Percentiles rank a stretch among this genome's conserved stretches.
Conservation (phyloP, 2,888 invertebrate species). For the Strigamia crassipes region DNA sequence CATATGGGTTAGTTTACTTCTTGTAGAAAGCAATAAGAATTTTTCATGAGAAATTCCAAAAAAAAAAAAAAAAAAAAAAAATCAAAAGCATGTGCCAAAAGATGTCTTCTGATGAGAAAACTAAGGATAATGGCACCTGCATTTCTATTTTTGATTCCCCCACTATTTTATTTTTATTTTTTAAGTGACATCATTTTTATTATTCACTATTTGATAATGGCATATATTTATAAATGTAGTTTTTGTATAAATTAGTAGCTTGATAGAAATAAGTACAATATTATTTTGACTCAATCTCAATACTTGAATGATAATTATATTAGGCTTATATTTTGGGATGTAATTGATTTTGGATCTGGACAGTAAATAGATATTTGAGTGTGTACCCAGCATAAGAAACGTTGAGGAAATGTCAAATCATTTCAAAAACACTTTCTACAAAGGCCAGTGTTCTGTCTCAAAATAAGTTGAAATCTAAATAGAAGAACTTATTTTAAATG, state of each 20-base stretch:
- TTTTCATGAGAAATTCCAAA: neutral
- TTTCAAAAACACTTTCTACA: slow-evolving; percentile 37
- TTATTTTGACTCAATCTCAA: slow-evolving; percentile 15
- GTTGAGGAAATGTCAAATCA: slow-evolving; percentile 39
- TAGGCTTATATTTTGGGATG: slow-evolving; percentile 40
- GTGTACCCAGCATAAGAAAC: slow-evolving; percentile 40
- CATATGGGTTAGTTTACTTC: no score
- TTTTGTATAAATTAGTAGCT: slow-evolving; percentile 40
- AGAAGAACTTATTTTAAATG: slow-evolving; percentile 2
- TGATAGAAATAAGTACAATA: neutral
- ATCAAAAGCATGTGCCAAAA: slow-evolving; percentile 30
- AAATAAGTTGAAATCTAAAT: slow-evolving; percentile 36
- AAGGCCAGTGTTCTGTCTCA: slow-evolving; percentile 40
- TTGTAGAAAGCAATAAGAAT: slow-evolving; percentile 11
- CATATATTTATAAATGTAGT: slow-evolving; percentile 36
- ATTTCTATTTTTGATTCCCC: slow-evolving; percentile 16
- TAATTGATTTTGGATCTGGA: slow-evolving; percentile 42
- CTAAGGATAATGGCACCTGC: neutral
- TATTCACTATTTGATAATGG: slow-evolving; percentile 37
- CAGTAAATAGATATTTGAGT: slow-evolving; percentile 42
- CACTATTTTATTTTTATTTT: slow-evolving; percentile 16
- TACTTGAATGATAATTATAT: slow-evolving; percentile 18
- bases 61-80: neutral
- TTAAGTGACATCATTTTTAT: neutral
- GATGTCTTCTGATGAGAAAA: slow-evolving; percentile 15